Evolutionary conservation across 2,888 invertebrate species (phyloP).

Genomic region (Parnassius glacialis): DNA sequence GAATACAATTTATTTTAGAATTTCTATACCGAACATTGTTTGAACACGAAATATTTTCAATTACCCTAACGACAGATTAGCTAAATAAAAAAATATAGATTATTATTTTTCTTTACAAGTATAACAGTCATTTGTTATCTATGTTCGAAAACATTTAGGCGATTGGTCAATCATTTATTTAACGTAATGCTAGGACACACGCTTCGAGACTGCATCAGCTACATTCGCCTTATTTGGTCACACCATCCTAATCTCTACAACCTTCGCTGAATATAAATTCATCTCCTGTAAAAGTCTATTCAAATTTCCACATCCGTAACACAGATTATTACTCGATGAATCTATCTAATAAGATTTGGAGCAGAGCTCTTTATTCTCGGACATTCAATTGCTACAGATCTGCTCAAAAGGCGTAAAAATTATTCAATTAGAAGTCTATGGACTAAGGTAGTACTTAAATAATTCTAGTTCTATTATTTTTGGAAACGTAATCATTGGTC

Average conservation of each 20-base stretch:
- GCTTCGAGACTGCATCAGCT: not conserved
- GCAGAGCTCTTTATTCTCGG: constrained; percentile 4
- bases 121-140: constrained; percentile 69
- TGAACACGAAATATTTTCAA: constrained; percentile 71
- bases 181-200: constrained; percentile 9
- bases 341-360: not conserved
- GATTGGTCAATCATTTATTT: constrained; percentile 56
- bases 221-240: not conserved
- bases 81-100: constrained; percentile 79
- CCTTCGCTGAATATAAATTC: constrained; percentile 8
- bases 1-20: constrained; percentile 55
- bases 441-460: too few relatives aligned
- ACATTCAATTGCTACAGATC: not conserved
- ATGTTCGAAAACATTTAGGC: constrained; percentile 62
- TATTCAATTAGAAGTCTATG: too few relatives aligned
- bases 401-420: too few relatives aligned
- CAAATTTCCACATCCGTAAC: not conserved
- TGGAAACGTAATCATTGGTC: too few relatives aligned
- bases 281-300: constrained; percentile 1
- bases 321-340: too few relatives aligned
- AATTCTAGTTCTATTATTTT: not conserved
- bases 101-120: constrained; percentile 50
- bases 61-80: constrained; percentile 73
- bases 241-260: constrained; percentile 8
- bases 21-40: constrained; percentile 61